Percentiles rank a stretch among this genome's conserved stretches.
These are phyloP conservation scores for Agrilus planipennis DNA, from an alignment of 1,140 invertebrate species.

Conservation along the genomic window DNA sequence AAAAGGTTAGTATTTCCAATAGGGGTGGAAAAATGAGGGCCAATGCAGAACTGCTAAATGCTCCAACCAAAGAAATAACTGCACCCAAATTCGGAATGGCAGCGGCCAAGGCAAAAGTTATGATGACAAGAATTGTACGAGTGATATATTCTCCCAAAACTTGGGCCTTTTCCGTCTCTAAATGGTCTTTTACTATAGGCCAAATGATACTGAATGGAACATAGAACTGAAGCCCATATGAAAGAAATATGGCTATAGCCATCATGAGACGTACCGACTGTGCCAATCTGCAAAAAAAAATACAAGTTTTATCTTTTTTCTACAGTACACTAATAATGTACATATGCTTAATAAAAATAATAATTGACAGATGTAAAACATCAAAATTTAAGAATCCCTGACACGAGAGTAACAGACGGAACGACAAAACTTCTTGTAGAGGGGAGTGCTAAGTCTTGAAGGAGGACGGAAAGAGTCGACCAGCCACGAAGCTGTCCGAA, in stretches of 20 bases:
- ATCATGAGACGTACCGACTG: conserved; percentile 70
- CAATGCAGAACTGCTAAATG: conserved; percentile 76
- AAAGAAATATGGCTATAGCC: conserved; percentile 75
- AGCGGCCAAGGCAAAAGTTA: conserved; percentile 73
- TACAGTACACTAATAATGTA: too few relatives aligned
- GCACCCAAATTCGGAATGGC: conserved; percentile 77
- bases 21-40: conserved; percentile 85
- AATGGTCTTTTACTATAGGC: conserved; percentile 52
- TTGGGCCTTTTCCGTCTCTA: conserved; percentile 44
- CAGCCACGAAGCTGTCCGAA: too few relatives aligned
- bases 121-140: conserved; percentile 54
- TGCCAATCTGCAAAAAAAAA: conserved; percentile 54
- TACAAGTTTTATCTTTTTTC: too few relatives aligned
- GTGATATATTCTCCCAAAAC: conserved; percentile 54
- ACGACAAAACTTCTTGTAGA: too few relatives aligned
- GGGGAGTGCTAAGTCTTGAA: too few relatives aligned
- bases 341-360: too few relatives aligned
- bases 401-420: too few relatives aligned
- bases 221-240: conserved; percentile 84
- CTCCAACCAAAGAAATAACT: conserved; percentile 84
- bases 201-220: conserved; percentile 84
- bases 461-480: too few relatives aligned
- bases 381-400: too few relatives aligned
- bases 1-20: conserved; percentile 77
- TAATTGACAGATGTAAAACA: too few relatives aligned